Conservation (phyloP, 2,113 vertebrate species). For the Setophaga petechia region DNA sequence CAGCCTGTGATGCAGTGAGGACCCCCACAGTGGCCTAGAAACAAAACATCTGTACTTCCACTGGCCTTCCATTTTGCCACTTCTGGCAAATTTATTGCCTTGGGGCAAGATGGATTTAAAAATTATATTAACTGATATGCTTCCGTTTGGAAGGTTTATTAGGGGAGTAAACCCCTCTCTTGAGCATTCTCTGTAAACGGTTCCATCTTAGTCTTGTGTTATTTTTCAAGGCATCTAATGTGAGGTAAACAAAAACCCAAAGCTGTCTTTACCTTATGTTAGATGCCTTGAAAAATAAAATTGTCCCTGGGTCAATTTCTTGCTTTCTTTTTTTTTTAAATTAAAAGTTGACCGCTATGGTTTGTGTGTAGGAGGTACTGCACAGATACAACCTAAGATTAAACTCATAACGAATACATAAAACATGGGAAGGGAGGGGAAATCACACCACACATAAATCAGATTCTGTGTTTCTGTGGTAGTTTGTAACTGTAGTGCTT, state of each 20-base stretch:
- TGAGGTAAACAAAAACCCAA: neutral
- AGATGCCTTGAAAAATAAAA: neutral
- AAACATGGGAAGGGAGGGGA: neutral
- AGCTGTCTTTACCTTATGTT: neutral
- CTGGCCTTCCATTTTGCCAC: neutral
- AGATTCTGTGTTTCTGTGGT: neutral
- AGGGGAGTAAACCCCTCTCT: neutral
- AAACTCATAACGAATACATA: neutral
- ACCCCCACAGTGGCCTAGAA: neutral
- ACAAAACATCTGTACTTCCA: neutral
- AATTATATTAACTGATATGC: neutral
- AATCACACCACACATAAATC: neutral
- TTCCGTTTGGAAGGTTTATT: neutral
- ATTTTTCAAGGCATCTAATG: neutral
- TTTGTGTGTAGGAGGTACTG: neutral
- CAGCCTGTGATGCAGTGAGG: accelerated
- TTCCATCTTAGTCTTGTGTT: neutral
- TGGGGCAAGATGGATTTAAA: neutral
- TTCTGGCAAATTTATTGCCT: neutral
- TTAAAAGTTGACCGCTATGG: neutral
- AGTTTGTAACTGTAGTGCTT: neutral
- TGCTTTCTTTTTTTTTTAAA: neutral
- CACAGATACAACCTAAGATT: neutral
- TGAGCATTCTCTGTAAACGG: neutral
- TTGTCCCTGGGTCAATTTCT: neutral